Base-by-base conservation (phyloP, 2,888 invertebrate species). In the Nipponacmea schrenckii region DNA sequence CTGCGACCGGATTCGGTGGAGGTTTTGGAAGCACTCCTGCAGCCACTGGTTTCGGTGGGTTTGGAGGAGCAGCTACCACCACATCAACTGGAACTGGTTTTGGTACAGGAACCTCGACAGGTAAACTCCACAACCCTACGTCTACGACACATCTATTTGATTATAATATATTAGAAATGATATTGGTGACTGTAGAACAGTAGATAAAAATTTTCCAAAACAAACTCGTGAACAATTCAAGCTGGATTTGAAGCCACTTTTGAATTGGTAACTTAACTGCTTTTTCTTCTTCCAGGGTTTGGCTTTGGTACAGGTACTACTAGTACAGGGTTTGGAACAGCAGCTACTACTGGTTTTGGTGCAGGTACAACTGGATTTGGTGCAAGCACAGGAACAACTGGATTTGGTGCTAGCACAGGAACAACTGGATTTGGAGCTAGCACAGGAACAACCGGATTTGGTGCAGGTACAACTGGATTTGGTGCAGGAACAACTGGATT, bases 341-440 rank as follows among this genome's bases (percentile, higher is more conserved):
- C 63, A 39, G 24, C 76, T 4, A 39, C 63, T 8, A 62, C 74
- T n/a, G 68, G 75, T 14, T 77, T 77, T 75, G 75, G 76, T 12
- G 69, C 79, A 27, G 69, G 71, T 62, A 62, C n/a, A n/a, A n/a
- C 77, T 8, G 26, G 64, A 0, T 65, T 74, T n/a, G 74, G 71
- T 15, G 64, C 66, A 56, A 69, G 68, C 65, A 48, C 70, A 31
- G 76, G 70, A 17, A 65, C 69, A 46, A 72, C 74, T 50, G 77
- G 76, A 17, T 76, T 78, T 72, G 74, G 74, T 5, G 65, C n/a
- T n/a, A n/a, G n/a, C n/a, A n/a, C 73, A 46, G 74, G 75, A 31
- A 39, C 74, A 14, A 68, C 75, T 64, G 71, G 69, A n/a, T 70
- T 71, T 64, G 67, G 68, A 44, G 48, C 44, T 62, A 62, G 68